Base-by-base conservation (phyloP, 2,797 vertebrate species). In the Chelmon rostratus region DNA sequence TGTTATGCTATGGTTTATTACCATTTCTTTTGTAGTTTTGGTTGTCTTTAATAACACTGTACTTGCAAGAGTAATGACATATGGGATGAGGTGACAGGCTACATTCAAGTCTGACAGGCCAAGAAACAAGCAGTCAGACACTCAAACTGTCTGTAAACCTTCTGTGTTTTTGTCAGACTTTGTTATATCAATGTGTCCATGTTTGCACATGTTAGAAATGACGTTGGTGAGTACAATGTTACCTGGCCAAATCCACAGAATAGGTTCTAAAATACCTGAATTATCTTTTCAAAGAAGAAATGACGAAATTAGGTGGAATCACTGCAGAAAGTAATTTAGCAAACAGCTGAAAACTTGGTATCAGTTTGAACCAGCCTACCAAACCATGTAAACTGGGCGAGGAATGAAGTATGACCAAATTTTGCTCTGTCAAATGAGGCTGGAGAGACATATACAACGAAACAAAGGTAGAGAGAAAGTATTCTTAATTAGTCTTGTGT, bases 391-490 rank as follows among this genome's bases (percentile, higher is more conserved):
- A 49, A 38, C 54, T 23, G 66, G 10, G 23, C 33, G 11, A 37
- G 53, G 8, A 57, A 19, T 46, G 5, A 46, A 47, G 37, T 58
- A 37, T 19, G 6, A 16, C 21, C 53, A 33, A 21, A 23, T 23
- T 57, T 40, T 42, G 16, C 18, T n/a, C 15, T 42, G 52, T 18
- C 1, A 23, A 23, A 6, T 38, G 35, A 63, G 18, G 21, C 31
- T 49, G 50, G 33, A 44, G 46, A 57, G 52, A 62, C n/a, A 23
- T 2, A 46, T 1, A 25, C 10, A 46, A 7, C 52, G 42, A 31
- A 44, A 56, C 38, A 71, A 16, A 71, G 19, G 64, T 49, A 76
- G 7, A 47, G 40, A 33, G 25, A 18, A 33, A 31, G 18, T 44
- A 31, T 50, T 38, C 7, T 21, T 59, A 40, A 35, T 5, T 15